phyloP scores from a whole-genome alignment of 2,113 vertebrate species.

The Microcebus tavaratra region DNA sequence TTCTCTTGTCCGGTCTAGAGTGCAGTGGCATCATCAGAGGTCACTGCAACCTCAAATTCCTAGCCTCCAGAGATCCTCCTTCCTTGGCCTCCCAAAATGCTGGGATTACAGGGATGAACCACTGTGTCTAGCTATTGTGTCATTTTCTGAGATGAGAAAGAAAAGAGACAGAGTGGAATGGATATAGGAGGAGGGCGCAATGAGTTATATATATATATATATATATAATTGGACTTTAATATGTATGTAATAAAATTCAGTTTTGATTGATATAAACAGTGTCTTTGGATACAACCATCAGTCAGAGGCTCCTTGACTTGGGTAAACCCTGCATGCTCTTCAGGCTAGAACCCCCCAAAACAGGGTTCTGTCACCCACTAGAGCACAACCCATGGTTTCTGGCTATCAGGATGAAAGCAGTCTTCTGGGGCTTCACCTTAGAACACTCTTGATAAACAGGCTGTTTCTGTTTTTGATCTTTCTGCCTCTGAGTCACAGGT shows the following conservation, averaged over 20 bases:
- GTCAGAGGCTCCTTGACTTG: neutral
- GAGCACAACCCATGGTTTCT: neutral
- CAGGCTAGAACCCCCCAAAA: neutral
- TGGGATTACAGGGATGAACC: too few relatives aligned
- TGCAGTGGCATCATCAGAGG: too few relatives aligned
- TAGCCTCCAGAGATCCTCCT: too few relatives aligned
- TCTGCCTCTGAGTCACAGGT: slow-evolving; percentile 58
- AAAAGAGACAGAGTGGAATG: neutral
- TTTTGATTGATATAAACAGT: neutral
- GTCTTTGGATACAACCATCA: neutral
- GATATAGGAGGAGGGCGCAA: neutral
- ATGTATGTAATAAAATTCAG: neutral
- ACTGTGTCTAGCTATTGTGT: too few relatives aligned
- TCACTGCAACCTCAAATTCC: too few relatives aligned
- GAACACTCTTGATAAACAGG: neutral
- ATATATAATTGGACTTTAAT: neutral
- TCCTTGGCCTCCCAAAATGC: too few relatives aligned
- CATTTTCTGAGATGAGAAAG: neutral
- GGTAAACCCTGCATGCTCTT: neutral
- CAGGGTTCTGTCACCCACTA: neutral
- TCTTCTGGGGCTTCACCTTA: neutral
- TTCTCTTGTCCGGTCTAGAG: too few relatives aligned
- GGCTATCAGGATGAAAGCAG: neutral
- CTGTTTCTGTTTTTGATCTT: slow-evolving; percentile 41
- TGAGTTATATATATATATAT: neutral